Evolutionary conservation across 2,888 invertebrate genomes (phyloP).

Genomic region (Phania funesta): DNA sequence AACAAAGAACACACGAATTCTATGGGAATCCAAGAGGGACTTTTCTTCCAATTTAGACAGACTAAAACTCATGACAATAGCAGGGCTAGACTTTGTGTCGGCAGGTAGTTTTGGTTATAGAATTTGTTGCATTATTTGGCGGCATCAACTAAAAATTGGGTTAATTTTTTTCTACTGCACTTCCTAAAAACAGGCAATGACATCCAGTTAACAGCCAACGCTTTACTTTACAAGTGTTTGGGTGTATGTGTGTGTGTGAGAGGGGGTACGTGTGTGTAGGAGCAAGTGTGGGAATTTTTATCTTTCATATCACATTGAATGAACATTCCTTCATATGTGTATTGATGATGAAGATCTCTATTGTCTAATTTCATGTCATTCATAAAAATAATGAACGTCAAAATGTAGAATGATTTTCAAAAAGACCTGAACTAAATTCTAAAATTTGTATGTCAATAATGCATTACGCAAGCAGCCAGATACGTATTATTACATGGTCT

Average conservation of each 20-base stretch:
- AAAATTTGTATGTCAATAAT: slow-evolving; percentile 19
- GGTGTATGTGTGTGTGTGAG: not conserved
- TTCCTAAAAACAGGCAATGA: slow-evolving; percentile 29
- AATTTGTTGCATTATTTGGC: slow-evolving; percentile 49
- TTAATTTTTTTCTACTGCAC: slow-evolving; percentile 64
- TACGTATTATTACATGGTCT: not conserved
- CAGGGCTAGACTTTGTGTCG: slow-evolving; percentile 56
- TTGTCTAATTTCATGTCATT: slow-evolving; percentile 59
- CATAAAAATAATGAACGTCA: slow-evolving; percentile 26
- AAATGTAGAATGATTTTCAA: slow-evolving; percentile 2
- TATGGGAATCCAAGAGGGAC: slow-evolving; percentile 60
- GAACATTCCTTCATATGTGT: slow-evolving; percentile 42
- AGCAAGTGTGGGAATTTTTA: slow-evolving; percentile 63
- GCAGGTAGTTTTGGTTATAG: slow-evolving; percentile 60
- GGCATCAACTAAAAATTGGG: slow-evolving; percentile 58
- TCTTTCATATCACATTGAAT: slow-evolving; percentile 52
- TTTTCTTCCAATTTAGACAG: slow-evolving; percentile 15
- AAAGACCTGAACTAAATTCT: not conserved
- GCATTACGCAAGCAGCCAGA: not conserved
- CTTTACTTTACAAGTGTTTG: not conserved
- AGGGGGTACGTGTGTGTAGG: not conserved
- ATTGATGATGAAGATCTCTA: slow-evolving; percentile 46
- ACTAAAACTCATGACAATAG: slow-evolving; percentile 17
- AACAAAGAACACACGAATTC: slow-evolving; percentile 38
- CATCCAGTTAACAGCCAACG: slow-evolving; percentile 15